A percentile compares a stretch with the other conserved stretches of the same genome.
These are phyloP conservation scores for Lypha dubia DNA, from an alignment of 2,888 invertebrate species.

Conservation along the genomic window DNA sequence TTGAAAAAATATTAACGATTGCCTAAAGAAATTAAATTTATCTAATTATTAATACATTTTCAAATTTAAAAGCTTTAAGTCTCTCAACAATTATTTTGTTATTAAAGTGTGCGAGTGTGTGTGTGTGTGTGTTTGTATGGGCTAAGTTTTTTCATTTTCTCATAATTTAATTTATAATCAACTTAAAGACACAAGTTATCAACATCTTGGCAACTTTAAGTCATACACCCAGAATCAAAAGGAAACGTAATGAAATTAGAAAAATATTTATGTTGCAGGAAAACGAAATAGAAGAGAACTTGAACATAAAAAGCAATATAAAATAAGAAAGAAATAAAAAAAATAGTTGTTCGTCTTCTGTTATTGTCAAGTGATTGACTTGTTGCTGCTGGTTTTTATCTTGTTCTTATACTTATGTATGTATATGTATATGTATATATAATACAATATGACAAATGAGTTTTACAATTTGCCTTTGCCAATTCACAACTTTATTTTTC, in stretches of 20 bases:
- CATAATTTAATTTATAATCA: slow-evolving; percentile 44
- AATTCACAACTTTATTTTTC: slow-evolving; percentile 13
- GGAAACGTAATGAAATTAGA: not conserved
- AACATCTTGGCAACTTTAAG: not conserved
- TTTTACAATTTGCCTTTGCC: slow-evolving; percentile 47
- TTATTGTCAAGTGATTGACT: slow-evolving; percentile 6
- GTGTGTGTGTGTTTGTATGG: no score
- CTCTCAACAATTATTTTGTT: not conserved
- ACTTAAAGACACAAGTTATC: slow-evolving; percentile 19
- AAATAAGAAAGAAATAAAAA: not conserved
- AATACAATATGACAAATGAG: slow-evolving; percentile 59
- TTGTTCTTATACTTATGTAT: not conserved
- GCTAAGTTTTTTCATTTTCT: not conserved
- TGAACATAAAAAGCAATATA: no score
- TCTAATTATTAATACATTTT: not conserved
- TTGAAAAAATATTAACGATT: not conserved
- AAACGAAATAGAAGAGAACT: slow-evolving; percentile 11
- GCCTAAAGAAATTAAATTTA: not conserved
- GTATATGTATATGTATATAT: not conserved
- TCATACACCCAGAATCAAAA: not conserved
- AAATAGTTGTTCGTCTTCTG: not conserved
- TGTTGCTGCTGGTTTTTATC: slow-evolving; percentile 22
- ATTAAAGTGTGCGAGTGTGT: no score
- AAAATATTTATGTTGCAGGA: not conserved
- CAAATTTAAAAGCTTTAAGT: not conserved